Conservation (phyloP, 2,888 invertebrate genomes). For the Amphimallon solstitiale region DNA sequence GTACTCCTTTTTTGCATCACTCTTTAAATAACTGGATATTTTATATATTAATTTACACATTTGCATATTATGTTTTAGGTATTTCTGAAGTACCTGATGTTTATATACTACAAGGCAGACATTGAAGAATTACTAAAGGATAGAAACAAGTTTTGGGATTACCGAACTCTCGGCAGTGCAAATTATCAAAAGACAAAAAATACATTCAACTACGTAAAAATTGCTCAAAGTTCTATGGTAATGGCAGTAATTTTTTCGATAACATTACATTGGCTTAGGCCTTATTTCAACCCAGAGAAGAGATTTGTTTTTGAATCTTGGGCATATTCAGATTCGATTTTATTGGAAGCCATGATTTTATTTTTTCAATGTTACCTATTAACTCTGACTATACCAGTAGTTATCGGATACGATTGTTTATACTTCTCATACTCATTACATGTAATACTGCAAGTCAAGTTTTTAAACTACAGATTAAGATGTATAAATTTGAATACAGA, state of each 20-base stretch:
- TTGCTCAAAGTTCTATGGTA: constrained; percentile 13
- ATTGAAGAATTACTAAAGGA: constrained; percentile 8
- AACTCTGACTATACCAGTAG: neutral
- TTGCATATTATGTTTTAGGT: constrained; percentile 14
- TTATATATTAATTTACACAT: too few species aligned
- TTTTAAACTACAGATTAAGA: constrained; percentile 21
- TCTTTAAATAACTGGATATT: too few species aligned
- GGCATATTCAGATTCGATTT: constrained; percentile 1
- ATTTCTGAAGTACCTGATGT: constrained; percentile 21
- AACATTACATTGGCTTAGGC: constrained; percentile 18
- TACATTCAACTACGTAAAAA: constrained; percentile 12
- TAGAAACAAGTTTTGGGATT: constrained; percentile 23
- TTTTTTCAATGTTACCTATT: constrained; percentile 17
- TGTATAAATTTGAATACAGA: neutral
- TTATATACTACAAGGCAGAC: constrained; percentile 18
- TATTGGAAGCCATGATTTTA: neutral
- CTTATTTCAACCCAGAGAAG: constrained; percentile 1
- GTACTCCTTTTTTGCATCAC: too few species aligned
- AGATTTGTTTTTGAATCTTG: constrained; percentile 25
- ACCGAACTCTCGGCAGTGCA: neutral
- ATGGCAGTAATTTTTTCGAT: constrained; percentile 3
- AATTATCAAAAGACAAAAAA: neutral
- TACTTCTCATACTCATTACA: constrained; percentile 26
- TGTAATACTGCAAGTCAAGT: constrained; percentile 9
- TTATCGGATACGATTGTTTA: constrained; percentile 25